These are phyloP conservation scores for Drosophila sechellia DNA, from an alignment of 1,140 invertebrate species.

Conservation along the genomic window DNA sequence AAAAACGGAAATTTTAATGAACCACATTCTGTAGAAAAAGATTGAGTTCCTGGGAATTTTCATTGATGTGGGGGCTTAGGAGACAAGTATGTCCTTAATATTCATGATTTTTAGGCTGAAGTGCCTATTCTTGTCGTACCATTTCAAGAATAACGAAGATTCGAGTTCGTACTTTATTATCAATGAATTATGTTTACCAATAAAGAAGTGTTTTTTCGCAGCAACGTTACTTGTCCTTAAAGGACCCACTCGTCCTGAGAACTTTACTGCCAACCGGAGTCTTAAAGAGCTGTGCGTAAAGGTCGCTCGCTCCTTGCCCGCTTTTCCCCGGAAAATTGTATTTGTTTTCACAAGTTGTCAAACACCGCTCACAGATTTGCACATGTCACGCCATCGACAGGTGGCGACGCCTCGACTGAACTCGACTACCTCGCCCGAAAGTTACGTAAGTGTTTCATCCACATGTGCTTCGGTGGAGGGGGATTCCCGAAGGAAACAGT, in stretches of 20 bases:
- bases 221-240: conserved; percentile 2
- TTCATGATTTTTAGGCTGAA: too few species aligned
- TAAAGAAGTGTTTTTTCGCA: too few species aligned
- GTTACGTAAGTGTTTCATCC: conserved; percentile 45
- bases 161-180: too few species aligned
- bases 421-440: conserved; percentile 40
- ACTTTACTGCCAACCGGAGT: conserved; percentile 29
- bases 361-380: conserved; percentile 52
- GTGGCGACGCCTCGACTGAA: conserved; percentile 12
- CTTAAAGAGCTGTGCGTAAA: conserved; percentile 49
- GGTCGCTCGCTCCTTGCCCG: conserved; percentile 7
- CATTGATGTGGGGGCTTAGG: too few species aligned
- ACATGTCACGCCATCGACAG: conserved; percentile 50
- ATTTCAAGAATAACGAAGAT: too few species aligned
- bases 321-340: conserved; percentile 38
- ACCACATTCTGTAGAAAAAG: too few species aligned
- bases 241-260: conserved; percentile 59
- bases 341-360: conserved; percentile 56
- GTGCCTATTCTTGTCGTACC: too few species aligned
- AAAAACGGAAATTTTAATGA: neutral
- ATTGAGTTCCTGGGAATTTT: too few species aligned
- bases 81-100: too few species aligned
- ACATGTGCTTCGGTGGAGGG: conserved; percentile 11
- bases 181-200: too few species aligned
- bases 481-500: neutral